Evolutionary conservation across 2,888 invertebrate species (phyloP).

Genomic region (Bembecia ichneumoniformis): DNA sequence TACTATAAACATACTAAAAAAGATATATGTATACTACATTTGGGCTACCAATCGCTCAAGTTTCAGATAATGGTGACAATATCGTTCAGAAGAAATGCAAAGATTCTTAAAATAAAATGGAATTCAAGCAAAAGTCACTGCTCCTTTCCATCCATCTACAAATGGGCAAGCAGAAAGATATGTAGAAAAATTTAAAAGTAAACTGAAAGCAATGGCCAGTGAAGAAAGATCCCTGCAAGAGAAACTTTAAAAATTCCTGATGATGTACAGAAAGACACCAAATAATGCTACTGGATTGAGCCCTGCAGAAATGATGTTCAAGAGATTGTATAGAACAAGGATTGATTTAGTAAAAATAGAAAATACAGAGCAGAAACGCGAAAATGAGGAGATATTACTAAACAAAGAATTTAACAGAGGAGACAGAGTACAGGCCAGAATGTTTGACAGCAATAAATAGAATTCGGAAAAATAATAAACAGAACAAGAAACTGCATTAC

Average conservation of each 20-base stretch:
- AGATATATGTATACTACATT: too few relatives aligned
- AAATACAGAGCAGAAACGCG: neutral
- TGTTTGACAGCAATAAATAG: conserved; percentile 6
- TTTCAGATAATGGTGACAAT: too few relatives aligned
- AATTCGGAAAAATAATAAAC: too few relatives aligned
- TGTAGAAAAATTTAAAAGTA: neutral
- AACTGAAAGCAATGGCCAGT: conserved; percentile 3
- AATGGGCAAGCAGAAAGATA: neutral
- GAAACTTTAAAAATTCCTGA: conserved; percentile 5
- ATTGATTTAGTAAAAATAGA: conserved; percentile 9
- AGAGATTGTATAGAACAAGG: conserved; percentile 8
- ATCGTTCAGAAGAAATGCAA: too few relatives aligned
- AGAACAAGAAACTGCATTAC: conserved; percentile 7
- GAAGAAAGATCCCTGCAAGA: conserved; percentile 7
- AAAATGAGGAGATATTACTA: conserved; percentile 1
- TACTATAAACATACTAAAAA: too few relatives aligned
- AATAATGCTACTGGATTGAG: conserved; percentile 8
- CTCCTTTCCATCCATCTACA: neutral
- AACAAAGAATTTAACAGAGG: conserved; percentile 5
- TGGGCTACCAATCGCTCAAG: too few relatives aligned
- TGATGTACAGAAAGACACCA: conserved; percentile 7
- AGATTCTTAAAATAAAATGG: neutral
- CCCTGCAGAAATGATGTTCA: conserved; percentile 10
- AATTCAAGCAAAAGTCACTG: neutral
- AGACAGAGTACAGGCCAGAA: conserved; percentile 7